Percentiles rank a stretch among this genome's conserved stretches.
Evolutionary conservation across 2,113 vertebrate species (phyloP).

Genomic region (Nettapus auritus): DNA sequence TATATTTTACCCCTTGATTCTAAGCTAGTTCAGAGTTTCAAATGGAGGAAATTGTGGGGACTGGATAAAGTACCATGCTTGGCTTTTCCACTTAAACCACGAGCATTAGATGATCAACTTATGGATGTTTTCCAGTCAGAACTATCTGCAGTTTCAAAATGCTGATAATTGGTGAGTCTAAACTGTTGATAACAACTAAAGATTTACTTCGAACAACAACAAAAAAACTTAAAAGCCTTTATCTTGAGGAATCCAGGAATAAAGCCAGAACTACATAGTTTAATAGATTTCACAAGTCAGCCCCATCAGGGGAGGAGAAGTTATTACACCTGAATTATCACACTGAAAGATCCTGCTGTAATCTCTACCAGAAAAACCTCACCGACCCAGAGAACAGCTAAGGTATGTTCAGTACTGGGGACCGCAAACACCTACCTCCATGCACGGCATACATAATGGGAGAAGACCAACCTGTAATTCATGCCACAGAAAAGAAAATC

Average conservation of each 20-base stretch:
- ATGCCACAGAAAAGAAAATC: neutral
- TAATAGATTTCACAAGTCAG: neutral
- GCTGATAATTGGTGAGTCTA: neutral
- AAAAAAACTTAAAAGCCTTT: neutral
- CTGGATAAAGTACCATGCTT: conserved; percentile 50
- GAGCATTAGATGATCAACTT: conserved; percentile 25
- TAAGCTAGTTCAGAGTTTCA: conserved; percentile 43
- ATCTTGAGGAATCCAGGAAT: conserved; percentile 13
- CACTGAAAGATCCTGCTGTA: neutral
- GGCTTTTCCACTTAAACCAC: conserved; percentile 59
- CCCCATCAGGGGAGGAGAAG: neutral
- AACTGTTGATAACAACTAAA: conserved; percentile 33
- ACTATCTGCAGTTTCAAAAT: conserved; percentile 11
- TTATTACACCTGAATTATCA: neutral
- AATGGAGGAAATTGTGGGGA: conserved; percentile 27
- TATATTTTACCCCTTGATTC: conserved; percentile 44
- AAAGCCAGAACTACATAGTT: neutral
- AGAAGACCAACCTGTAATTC: neutral
- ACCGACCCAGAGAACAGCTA: neutral
- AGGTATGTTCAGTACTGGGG: rapidly evolving
- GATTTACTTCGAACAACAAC: neutral
- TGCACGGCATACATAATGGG: rapidly evolving
- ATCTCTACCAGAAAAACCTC: neutral
- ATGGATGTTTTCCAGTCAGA: conserved; percentile 32
- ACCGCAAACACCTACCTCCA: neutral